Percentiles rank a stretch among this genome's conserved stretches.
These are phyloP conservation scores for Cylindroiulus punctatus DNA, from an alignment of 2,888 invertebrate genomes.

Conservation along the genomic window DNA sequence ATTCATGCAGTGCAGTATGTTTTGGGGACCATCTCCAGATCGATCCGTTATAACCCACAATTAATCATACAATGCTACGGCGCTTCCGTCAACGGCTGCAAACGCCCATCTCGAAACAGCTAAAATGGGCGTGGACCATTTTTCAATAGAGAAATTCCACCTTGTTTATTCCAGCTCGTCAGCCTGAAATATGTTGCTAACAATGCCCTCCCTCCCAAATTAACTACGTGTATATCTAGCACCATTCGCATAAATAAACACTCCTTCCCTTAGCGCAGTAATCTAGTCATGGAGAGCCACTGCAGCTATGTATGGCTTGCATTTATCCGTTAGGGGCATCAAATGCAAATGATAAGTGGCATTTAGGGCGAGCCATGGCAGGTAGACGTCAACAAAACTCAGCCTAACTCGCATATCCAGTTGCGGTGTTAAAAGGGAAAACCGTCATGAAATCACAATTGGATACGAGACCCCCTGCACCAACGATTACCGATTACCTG, in stretches of 20 bases:
- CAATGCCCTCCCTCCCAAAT: conserved; percentile 7
- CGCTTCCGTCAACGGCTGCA: conserved; percentile 7
- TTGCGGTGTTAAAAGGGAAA: background rate
- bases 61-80: background rate
- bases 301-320: no score
- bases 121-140: background rate
- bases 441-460: background rate
- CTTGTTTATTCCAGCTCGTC: conserved; percentile 34
- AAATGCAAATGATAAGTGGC: background rate
- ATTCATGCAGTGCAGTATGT: background rate
- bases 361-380: background rate
- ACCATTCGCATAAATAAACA: conserved; percentile 4
- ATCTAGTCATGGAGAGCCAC: background rate
- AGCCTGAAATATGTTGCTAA: background rate
- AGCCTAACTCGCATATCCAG: background rate
- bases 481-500: background rate
- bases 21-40: background rate
- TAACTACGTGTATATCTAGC: background rate
- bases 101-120: conserved; percentile 33
- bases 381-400: background rate
- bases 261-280: background rate
- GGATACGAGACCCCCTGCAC: background rate
- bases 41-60: background rate
- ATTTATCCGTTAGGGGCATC: background rate
- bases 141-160: conserved; percentile 20